Base-by-base conservation (phyloP, 2,113 vertebrate genomes). In the Corynorhinus townsendii region DNA sequence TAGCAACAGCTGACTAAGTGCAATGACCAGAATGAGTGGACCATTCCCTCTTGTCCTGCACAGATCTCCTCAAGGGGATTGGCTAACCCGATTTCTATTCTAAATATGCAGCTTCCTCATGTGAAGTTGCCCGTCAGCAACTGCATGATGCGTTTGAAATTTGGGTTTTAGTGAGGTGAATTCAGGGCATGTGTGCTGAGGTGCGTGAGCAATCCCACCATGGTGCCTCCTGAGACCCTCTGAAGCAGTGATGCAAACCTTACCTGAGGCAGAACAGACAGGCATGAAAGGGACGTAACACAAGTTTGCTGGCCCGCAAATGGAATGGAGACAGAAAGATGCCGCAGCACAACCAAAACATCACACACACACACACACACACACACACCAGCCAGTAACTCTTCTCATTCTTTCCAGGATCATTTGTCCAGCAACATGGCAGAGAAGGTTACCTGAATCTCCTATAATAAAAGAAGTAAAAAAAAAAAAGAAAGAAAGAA, bases 311-410 rank as follows among this genome's bases (percentile, higher is more conserved):
- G 95, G 96, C 94, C 96, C 92, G 59, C 92, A 94, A 95, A 97
- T 96, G 96, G 94, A 43, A 97, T 97, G 97, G 89, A 97, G 95
- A 95, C 69, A 96, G 94, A 93, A 79, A 90, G 96, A 94, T 89
- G 96, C 52, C 92, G 97, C 97, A 95, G 96, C 47, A 9, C 90
- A 96, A 96, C 85, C 83, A 89, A 94, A 96, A 95, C 96, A 97
- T 26, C 96, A 97, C 24, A 90, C 86, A 93, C 89, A 97, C 96
- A 96, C 95, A 91, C 93, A 90, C 97, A 84, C 82, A 96, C 96
- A 96, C 95, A 90, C 94, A 90, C 97, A 84, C 79, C 91, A 95
- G 96, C 80, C 83, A 72, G 96, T 91, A 94, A 91, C 64, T 62
- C 95, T 97, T 97, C 90, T 72, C 97, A 97, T 86, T 91, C 95